Percentiles rank a stretch among this genome's conserved stretches.
phyloP scores from a whole-genome alignment of 2,888 invertebrate species.

The Caenorhabditis japonica region DNA sequence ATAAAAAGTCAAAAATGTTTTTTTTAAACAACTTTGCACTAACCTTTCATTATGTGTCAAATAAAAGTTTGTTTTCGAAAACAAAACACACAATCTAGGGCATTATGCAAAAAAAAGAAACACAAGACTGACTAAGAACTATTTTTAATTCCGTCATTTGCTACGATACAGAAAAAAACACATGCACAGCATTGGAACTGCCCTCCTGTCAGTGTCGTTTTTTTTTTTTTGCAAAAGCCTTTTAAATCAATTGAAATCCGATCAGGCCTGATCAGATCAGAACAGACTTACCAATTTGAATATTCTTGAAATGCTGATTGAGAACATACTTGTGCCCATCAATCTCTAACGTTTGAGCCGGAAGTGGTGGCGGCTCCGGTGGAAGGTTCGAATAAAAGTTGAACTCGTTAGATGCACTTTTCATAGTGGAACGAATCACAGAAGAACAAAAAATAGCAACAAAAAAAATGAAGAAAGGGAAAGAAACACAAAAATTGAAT shows the following conservation, averaged over 20 bases:
- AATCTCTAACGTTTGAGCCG: slow-evolving; percentile 23
- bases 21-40: too few relatives aligned
- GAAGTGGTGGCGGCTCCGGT: slow-evolving; percentile 11
- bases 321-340: slow-evolving; percentile 23
- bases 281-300: slow-evolving; percentile 37
- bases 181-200: too few relatives aligned
- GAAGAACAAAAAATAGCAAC: too few relatives aligned
- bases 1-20: slow-evolving; percentile 11
- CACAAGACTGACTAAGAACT: slow-evolving; percentile 25
- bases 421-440: too few relatives aligned
- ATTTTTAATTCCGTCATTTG: slow-evolving; percentile 13
- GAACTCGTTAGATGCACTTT: slow-evolving; percentile 4
- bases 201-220: too few relatives aligned
- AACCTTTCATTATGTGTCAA: slow-evolving; percentile 19
- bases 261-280: too few relatives aligned
- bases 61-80: slow-evolving; percentile 4
- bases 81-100: slow-evolving; percentile 3
- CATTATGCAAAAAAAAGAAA: too few relatives aligned
- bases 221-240: too few relatives aligned
- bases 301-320: slow-evolving; percentile 17
- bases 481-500: too few relatives aligned
- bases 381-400: slow-evolving; percentile 9
- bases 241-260: too few relatives aligned
- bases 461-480: too few relatives aligned
- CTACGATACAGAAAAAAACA: slow-evolving; percentile 12